These are phyloP conservation scores for Lottia scabra DNA, from an alignment of 2,888 invertebrate genomes.

Conservation along the genomic window DNA sequence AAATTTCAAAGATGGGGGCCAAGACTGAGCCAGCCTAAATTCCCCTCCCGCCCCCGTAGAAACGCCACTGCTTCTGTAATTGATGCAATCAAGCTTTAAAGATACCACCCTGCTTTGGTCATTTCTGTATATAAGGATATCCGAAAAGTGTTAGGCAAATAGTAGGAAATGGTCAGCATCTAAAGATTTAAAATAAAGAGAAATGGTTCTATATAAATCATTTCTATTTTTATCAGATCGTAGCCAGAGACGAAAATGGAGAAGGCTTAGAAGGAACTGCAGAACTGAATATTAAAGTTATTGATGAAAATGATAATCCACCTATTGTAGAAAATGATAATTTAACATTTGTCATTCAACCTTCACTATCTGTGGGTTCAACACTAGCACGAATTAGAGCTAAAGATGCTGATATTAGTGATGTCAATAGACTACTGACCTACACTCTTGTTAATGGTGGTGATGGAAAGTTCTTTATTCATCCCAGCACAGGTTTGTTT, in stretches of 20 bases:
- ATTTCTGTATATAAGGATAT: too few species aligned
- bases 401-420: constrained; percentile 18
- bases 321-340: constrained; percentile 18
- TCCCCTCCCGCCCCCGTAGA: too few species aligned
- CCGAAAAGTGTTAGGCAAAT: too few species aligned
- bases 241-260: constrained; percentile 24
- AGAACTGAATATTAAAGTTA: constrained; percentile 24
- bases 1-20: too few species aligned
- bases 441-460: constrained; percentile 32
- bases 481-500: constrained; percentile 25
- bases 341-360: constrained; percentile 19
- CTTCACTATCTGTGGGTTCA: constrained; percentile 16
- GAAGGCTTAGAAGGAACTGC: constrained; percentile 16
- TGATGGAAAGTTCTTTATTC: constrained; percentile 26
- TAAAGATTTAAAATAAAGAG: too few species aligned
- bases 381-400: constrained; percentile 21
- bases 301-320: constrained; percentile 29
- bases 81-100: too few species aligned
- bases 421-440: constrained; percentile 31
- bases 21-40: too few species aligned
- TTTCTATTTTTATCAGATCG: constrained; percentile 14
- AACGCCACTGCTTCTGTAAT: too few species aligned
- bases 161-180: too few species aligned
- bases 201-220: too few species aligned
- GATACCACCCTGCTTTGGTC: too few species aligned